Percentiles rank a stretch among this genome's conserved stretches.
Evolutionary conservation across 2,797 vertebrate species (phyloP).

Genomic region (Microcaecilia unicolor): DNA sequence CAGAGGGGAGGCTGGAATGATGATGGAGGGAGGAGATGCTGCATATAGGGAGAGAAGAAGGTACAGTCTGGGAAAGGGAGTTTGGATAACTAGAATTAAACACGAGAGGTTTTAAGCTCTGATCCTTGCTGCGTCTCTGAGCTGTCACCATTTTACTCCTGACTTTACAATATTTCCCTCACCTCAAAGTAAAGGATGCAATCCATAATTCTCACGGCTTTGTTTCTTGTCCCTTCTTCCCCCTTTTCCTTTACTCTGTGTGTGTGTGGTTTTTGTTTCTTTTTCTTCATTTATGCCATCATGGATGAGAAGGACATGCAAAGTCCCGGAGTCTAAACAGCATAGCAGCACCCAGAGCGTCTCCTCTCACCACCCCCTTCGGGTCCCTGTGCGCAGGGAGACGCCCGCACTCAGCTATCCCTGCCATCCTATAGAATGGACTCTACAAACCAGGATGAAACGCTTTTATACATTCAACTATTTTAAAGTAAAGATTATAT

Average conservation of each 20-base stretch:
- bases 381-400: constrained; percentile 72
- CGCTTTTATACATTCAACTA: too few species aligned
- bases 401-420: constrained; percentile 75
- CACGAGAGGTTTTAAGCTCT: too few species aligned
- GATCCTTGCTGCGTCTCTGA: neutral
- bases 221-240: neutral
- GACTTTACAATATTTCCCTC: constrained; percentile 7
- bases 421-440: constrained; percentile 77
- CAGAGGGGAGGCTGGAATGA: too few species aligned
- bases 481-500: too few species aligned
- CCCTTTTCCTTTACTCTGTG: neutral
- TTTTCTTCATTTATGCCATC: constrained; percentile 17
- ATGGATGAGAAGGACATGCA: constrained; percentile 65
- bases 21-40: too few species aligned
- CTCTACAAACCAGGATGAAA: constrained; percentile 10
- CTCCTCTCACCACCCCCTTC: constrained; percentile 71
- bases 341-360: constrained; percentile 77
- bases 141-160: neutral
- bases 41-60: too few species aligned
- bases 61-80: too few species aligned
- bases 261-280: constrained; percentile 4
- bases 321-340: constrained; percentile 87
- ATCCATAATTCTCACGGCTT: constrained; percentile 15
- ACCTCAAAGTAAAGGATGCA: neutral
- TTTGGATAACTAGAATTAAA: too few species aligned